Evolutionary conservation across 2,797 vertebrate genomes (phyloP).

Genomic region (Liasis olivaceus): DNA sequence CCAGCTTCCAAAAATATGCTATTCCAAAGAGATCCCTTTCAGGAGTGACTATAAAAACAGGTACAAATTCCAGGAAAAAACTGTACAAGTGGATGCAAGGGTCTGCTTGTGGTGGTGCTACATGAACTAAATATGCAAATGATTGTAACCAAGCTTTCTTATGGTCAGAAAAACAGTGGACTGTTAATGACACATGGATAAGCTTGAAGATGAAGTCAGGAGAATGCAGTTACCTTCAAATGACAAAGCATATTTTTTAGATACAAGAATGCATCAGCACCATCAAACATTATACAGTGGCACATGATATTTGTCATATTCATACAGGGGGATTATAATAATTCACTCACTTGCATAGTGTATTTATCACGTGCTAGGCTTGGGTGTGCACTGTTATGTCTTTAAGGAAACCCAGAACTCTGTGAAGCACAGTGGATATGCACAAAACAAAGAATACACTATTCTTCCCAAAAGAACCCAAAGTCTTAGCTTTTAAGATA

Average conservation of each 20-base stretch:
- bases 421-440: not conserved
- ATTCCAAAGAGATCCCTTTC: not conserved
- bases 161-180: not conserved
- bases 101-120: not conserved
- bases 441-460: not conserved
- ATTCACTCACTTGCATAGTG: not conserved
- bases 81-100: not conserved
- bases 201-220: not conserved
- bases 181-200: not conserved
- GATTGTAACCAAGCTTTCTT: not conserved
- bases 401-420: not conserved
- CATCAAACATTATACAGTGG: not conserved
- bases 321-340: too few species aligned
- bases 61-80: not conserved
- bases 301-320: not conserved
- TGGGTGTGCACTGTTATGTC: not conserved
- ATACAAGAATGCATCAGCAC: not conserved
- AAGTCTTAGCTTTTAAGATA: not conserved
- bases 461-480: not conserved
- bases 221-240: not conserved
- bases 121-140: not conserved
- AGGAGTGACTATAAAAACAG: not conserved
- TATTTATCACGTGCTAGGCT: not conserved
- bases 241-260: not conserved
- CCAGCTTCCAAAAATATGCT: not conserved